Evolutionary conservation across 2,888 invertebrate species (phyloP).

Genomic region (Perdita meconis): DNA sequence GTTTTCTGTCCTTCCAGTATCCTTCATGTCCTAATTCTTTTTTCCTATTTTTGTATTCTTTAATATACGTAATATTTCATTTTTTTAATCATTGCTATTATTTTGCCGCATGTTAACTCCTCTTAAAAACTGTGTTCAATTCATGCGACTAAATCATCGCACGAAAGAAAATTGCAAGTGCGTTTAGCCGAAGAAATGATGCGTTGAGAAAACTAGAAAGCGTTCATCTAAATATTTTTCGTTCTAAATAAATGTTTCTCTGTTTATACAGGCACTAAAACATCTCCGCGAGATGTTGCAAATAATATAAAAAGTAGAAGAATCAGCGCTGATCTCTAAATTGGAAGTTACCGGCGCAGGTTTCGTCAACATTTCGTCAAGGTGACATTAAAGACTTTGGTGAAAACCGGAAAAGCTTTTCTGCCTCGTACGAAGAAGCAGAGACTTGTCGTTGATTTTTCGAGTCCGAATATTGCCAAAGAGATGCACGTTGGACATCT

Average conservation of each 20-base stretch:
- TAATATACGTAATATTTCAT: too few species aligned
- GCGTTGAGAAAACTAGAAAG: background rate
- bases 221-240: slow-evolving; percentile 56
- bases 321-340: slow-evolving; percentile 89
- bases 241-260: slow-evolving; percentile 37
- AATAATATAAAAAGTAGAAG: slow-evolving; percentile 90
- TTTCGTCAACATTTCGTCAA: slow-evolving; percentile 94
- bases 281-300: slow-evolving; percentile 92
- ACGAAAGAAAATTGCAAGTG: too few species aligned
- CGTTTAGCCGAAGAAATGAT: too few species aligned
- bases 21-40: too few species aligned
- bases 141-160: too few species aligned
- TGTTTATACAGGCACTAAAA: slow-evolving; percentile 85
- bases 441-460: slow-evolving; percentile 95
- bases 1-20: too few species aligned
- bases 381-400: slow-evolving; percentile 86
- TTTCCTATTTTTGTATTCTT: too few species aligned
- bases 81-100: too few species aligned
- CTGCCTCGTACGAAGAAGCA: slow-evolving; percentile 87
- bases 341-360: slow-evolving; percentile 95
- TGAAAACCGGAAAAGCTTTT: slow-evolving; percentile 88
- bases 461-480: slow-evolving; percentile 99
- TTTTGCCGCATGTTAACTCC: too few species aligned
- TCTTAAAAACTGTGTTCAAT: too few species aligned
- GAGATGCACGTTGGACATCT: slow-evolving; percentile 99